Base-by-base conservation (phyloP, 1,140 invertebrate species). In the Muscidifurax raptorellus region DNA sequence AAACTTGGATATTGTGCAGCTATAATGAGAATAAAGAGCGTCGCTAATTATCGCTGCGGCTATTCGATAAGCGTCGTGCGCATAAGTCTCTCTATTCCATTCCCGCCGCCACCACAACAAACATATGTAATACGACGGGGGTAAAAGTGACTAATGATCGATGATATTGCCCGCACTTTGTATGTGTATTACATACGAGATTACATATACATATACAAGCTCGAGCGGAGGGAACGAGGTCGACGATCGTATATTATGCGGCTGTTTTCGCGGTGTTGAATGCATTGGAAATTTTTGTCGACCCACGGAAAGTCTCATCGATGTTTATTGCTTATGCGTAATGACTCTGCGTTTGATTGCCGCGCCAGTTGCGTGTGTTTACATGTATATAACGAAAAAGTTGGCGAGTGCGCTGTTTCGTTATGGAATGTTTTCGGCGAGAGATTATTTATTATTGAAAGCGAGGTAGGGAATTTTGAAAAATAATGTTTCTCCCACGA, bases 131-230 rank as follows among this genome's bases (percentile, higher is more conserved):
- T 64, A 44, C 13, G 85, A 83, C 85, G 83, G 84, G 86, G 83
- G 85, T 78, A 85, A 59, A 88, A 87, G 86, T 87, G 69, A 71
- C 13, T 79, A 86, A 83, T 74, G 85, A 84, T 87, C 87, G 82
- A 86, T 13, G 30, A 80, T 80, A 59, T 59, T 59, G 22, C 52
- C 0, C 7, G 52, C 22, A 18, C 47, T 52, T 52, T 69, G 22
- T 18, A 22, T 28, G 4, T 77, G 3, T 2, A 22, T 9, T n/a
- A n/a, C n/a, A n/a, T n/a, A n/a, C n/a, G n/a, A n/a, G n/a, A n/a
- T n/a, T n/a, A n/a, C n/a, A n/a, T n/a, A n/a, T n/a, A n/a, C n/a
- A n/a, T n/a, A n/a, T n/a, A n/a, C n/a, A n/a, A n/a, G n/a, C n/a
- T 30, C 27, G 15, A 3, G 18, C 15, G 3, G 52, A 86, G 83